Evolutionary conservation across 2,797 vertebrate species (phyloP).

Genomic region (Anguilla obscura): DNA sequence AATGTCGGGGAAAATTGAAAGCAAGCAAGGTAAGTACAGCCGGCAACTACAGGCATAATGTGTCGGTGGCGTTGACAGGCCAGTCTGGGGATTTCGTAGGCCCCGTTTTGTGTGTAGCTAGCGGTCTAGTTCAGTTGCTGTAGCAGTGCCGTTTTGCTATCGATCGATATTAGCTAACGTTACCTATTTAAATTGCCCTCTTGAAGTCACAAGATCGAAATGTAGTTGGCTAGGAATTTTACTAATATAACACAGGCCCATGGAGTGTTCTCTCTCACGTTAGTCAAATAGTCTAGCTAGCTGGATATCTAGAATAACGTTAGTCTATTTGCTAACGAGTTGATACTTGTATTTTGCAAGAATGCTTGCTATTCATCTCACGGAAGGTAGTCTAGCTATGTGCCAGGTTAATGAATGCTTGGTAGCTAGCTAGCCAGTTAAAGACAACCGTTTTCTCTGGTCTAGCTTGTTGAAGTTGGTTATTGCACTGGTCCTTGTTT

Average conservation of each 20-base stretch:
- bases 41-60: conserved; percentile 35
- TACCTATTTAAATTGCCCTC: background rate
- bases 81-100: conserved; percentile 25
- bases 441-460: background rate
- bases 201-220: background rate
- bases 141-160: background rate
- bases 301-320: background rate
- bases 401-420: background rate
- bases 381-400: background rate
- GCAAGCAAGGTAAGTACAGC: conserved; percentile 77
- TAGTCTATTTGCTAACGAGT: background rate
- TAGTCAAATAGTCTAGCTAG: background rate
- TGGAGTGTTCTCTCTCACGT: background rate
- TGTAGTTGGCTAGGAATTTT: background rate
- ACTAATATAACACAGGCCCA: background rate
- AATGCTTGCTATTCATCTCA: background rate
- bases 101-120: background rate
- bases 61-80: background rate
- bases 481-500: background rate
- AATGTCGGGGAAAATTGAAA: conserved; percentile 83
- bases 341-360: background rate
- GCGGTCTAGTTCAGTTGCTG: background rate
- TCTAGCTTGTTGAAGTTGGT: background rate
- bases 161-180: background rate
- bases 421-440: background rate